Conservation (phyloP, 2,888 invertebrate genomes). For the Pilophorus perplexus region DNA sequence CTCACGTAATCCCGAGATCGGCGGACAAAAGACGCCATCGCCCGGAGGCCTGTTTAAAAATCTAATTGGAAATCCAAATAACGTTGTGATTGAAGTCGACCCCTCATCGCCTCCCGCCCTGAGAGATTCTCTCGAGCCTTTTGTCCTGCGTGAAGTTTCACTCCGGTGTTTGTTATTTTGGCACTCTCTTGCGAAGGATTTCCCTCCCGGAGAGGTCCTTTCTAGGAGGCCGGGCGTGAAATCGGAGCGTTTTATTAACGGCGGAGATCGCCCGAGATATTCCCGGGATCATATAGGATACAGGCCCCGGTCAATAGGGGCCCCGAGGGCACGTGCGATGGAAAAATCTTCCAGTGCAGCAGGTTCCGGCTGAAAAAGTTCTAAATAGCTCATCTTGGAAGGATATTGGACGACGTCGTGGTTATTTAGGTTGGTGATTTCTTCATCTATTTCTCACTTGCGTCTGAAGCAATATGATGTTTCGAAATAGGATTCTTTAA, state of each 20-base stretch:
- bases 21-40: slow-evolving; percentile 5
- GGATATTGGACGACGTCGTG: no score
- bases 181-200: neutral
- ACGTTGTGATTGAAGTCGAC: slow-evolving; percentile 4
- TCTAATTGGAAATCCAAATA: slow-evolving; percentile 33
- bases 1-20: slow-evolving; percentile 12
- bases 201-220: no score
- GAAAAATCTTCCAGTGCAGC: no score
- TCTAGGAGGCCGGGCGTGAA: neutral
- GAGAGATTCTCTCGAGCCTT: neutral
- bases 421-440: no score
- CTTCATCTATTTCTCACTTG: no score
- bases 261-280: neutral
- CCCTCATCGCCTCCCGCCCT: neutral
- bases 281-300: slow-evolving; percentile 1
- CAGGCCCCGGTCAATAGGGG: neutral
- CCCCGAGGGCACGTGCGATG: neutral
- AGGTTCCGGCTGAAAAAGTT: no score
- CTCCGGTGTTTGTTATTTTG: slow-evolving; percentile 15
- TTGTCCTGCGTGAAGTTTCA: slow-evolving; percentile 14
- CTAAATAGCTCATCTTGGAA: no score
- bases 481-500: no score
- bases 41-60: slow-evolving; percentile 20
- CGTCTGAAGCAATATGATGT: no score
- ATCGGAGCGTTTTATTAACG: slow-evolving; percentile 3